Evolutionary conservation across 2,797 vertebrate genomes (phyloP), one percentile per base, ranked within the genome.

Genomic region (Gallinago nigripennis): DNA sequence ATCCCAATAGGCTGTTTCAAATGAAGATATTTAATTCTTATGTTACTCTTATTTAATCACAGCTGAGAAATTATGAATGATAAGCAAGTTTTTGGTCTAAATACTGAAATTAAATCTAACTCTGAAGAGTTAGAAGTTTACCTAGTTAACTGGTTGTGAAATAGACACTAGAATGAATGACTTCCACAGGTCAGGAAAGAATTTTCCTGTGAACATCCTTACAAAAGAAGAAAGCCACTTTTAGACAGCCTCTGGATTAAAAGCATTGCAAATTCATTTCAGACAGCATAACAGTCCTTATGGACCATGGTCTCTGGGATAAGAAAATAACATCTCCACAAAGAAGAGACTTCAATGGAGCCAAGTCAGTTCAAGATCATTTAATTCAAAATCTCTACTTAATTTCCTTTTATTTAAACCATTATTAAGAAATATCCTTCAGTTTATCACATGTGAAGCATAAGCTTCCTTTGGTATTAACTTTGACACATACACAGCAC

Each of bases 321-420:
- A 93, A 85, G 53, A 65, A 95, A 96, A 83, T 30, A 61, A 24
- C 53, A 73, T 58, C 50, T 87, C 63, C 8, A 61, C 61, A 93
- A 79, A 73, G 90, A 86, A 95, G 31, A 86, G 82, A 90, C 92
- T 97, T 96, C 90, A 92, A 48, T 41, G 63, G 60, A 96, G 81
- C 70, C 53, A 75, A 93, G 46, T 86, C 91, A 82, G 78, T 76
- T 96, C 97, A 96, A 97, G 97, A 98, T 97, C 96, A 95, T 95
- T 97, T 96, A 97, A 96, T 97, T 97, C 88, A 96, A 97, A 97
- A 96, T 95, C 91, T 95, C 92, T 94, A 95, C 43, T 91, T 98
- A 98, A 98, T 99, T 98, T 98, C 97, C 98, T 98, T 98, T 98
- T 98, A 98, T 98, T 98, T 98, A 98, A 98, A 98, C 96, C 98